These are phyloP conservation scores for Drosophila neocordata DNA, from an alignment of 1,140 invertebrate genomes.

Conservation along the genomic window DNA sequence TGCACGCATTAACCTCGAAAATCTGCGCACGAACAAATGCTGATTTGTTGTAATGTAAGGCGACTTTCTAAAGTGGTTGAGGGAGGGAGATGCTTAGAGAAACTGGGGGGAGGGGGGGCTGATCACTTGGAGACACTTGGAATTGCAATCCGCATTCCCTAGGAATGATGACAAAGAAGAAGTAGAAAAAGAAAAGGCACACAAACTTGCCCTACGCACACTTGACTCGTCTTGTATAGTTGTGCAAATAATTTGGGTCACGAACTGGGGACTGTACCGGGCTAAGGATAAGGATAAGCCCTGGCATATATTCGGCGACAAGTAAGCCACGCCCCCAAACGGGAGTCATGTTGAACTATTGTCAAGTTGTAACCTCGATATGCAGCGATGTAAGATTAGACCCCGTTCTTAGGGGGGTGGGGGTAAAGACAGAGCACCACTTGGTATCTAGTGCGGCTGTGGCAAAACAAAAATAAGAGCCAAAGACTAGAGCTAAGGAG, in stretches of 20 bases:
- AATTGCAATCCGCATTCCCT: slow-evolving; percentile 41
- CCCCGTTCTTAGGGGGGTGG: slow-evolving; percentile 15
- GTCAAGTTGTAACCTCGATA: slow-evolving; percentile 79
- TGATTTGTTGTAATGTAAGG: slow-evolving; percentile 30
- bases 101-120: neutral
- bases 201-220: slow-evolving; percentile 26
- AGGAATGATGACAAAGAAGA: neutral
- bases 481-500: slow-evolving; percentile 3
- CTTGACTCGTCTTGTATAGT: slow-evolving; percentile 32
- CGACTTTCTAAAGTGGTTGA: neutral
- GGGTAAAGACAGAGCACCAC: neutral
- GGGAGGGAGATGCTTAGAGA: neutral
- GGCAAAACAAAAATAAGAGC: slow-evolving; percentile 61
- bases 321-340: slow-evolving; percentile 39
- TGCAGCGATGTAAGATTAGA: slow-evolving; percentile 75
- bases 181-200: slow-evolving; percentile 22
- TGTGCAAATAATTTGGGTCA: slow-evolving; percentile 77
- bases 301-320: slow-evolving; percentile 29
- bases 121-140: slow-evolving; percentile 63
- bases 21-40: slow-evolving; percentile 65
- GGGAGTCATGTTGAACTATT: slow-evolving; percentile 78
- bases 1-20: slow-evolving; percentile 78
- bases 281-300: slow-evolving; percentile 30
- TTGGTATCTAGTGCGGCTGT: slow-evolving; percentile 58
- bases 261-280: slow-evolving; percentile 51